Percentiles rank a stretch among this genome's conserved stretches.
phyloP scores from a whole-genome alignment of 2,888 invertebrate species.

The Prenolepis imparis region DNA sequence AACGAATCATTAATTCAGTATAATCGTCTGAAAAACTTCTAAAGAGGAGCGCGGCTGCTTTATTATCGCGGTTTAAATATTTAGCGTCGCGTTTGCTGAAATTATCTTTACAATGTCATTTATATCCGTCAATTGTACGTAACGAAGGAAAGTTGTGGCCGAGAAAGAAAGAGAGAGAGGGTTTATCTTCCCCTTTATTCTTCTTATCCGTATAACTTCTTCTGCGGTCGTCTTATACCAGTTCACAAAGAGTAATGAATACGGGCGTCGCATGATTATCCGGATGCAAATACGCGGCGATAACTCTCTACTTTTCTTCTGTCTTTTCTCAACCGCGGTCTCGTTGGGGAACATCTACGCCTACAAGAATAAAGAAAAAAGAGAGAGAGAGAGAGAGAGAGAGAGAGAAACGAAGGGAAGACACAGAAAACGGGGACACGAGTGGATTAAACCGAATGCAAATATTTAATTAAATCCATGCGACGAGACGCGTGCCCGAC shows the following conservation, averaged over 20 bases:
- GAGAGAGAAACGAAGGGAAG: slow-evolving; percentile 40
- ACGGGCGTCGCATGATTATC: slow-evolving; percentile 69
- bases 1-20: not conserved
- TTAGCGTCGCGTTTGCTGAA: not conserved
- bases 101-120: not conserved
- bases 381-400: slow-evolving; percentile 37
- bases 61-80: not conserved
- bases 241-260: slow-evolving; percentile 50
- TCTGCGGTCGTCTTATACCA: not conserved
- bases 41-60: not conserved
- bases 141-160: not conserved
- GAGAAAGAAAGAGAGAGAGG: not conserved
- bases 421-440: slow-evolving; percentile 26
- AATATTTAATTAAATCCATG: slow-evolving; percentile 78
- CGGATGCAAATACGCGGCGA: slow-evolving; percentile 67
- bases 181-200: not conserved
- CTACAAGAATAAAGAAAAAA: no score
- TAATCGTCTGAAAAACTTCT: not conserved
- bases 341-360: slow-evolving; percentile 29
- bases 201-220: not conserved
- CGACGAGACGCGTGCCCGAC: slow-evolving; percentile 61
- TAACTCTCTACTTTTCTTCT: slow-evolving; percentile 62
- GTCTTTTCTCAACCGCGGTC: slow-evolving; percentile 31
- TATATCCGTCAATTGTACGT: not conserved
- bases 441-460: slow-evolving; percentile 76